A percentile compares a stretch with the other conserved stretches of the same genome.
Conservation (phyloP, 1,140 invertebrate genomes). For the Trachelipus rathkii region DNA sequence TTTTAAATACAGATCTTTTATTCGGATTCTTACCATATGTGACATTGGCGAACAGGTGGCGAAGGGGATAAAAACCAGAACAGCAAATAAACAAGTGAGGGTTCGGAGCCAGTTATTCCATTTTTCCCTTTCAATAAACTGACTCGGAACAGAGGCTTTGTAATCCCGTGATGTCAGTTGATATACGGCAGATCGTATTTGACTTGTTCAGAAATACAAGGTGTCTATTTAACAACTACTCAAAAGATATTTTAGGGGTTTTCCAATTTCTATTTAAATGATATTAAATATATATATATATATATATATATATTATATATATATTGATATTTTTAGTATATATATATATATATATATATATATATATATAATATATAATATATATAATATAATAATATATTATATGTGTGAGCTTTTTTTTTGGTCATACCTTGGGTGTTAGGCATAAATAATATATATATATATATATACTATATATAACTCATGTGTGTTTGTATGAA, state of each 20-base stretch:
- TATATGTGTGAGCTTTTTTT: too few species aligned
- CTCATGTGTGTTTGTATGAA: too few species aligned
- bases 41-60: background rate
- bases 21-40: slow-evolving; percentile 6
- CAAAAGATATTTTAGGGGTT: background rate
- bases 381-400: slow-evolving; percentile 7
- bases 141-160: slow-evolving; percentile 2
- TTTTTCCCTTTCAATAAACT: background rate
- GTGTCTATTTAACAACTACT: background rate
- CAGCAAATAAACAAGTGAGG: slow-evolving; percentile 12
- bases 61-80: slow-evolving; percentile 10
- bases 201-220: background rate
- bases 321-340: slow-evolving; percentile 4
- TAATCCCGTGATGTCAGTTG: background rate
- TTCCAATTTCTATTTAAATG: background rate
- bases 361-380: slow-evolving; percentile 17
- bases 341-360: slow-evolving; percentile 7
- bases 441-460: too few species aligned
- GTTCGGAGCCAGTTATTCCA: background rate
- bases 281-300: slow-evolving; percentile 5
- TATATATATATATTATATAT: slow-evolving; percentile 26
- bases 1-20: background rate
- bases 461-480: too few species aligned
- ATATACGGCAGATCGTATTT: background rate
- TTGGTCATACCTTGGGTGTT: too few species aligned